Evolutionary conservation across 2,797 vertebrate species (phyloP).

Genomic region (Eospalax fontanierii): DNA sequence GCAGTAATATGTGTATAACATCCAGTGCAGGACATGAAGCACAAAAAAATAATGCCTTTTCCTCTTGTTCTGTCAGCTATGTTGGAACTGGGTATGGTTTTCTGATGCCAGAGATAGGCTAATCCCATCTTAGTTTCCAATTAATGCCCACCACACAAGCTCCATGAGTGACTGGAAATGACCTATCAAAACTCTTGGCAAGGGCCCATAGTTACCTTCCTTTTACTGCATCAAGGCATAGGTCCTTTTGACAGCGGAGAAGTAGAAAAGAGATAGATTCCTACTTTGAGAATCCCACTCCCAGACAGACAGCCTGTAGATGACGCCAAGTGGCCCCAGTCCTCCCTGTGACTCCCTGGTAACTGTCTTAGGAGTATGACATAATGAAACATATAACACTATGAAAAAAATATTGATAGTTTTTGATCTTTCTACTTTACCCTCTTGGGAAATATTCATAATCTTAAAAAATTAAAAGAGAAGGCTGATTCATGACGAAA

Average conservation of each 20-base stretch:
- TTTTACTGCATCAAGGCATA: neutral
- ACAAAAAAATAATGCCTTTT: conserved; percentile 8
- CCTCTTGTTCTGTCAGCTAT: neutral
- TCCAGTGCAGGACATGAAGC: neutral
- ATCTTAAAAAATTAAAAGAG: conserved; percentile 26
- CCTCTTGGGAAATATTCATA: neutral
- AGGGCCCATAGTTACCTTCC: neutral
- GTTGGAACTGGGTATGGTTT: conserved; percentile 24
- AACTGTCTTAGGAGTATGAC: neutral
- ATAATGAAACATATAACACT: too few relatives aligned
- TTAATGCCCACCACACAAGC: conserved; percentile 43
- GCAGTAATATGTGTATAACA: neutral
- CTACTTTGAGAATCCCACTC: neutral
- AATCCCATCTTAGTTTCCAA: conserved; percentile 18
- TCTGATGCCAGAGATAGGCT: neutral
- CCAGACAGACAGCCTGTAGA: neutral
- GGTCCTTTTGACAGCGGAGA: neutral
- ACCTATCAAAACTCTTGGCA: conserved; percentile 33
- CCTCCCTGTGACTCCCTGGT: neutral
- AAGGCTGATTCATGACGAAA: neutral
- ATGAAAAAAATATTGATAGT: neutral
- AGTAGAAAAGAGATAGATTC: conserved; percentile 5
- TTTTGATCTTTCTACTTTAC: conserved; percentile 36
- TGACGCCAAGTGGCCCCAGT: neutral
- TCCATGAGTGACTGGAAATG: conserved; percentile 15